Base-by-base conservation (phyloP, 2,113 vertebrate genomes). In the Tetrax tetrax region DNA sequence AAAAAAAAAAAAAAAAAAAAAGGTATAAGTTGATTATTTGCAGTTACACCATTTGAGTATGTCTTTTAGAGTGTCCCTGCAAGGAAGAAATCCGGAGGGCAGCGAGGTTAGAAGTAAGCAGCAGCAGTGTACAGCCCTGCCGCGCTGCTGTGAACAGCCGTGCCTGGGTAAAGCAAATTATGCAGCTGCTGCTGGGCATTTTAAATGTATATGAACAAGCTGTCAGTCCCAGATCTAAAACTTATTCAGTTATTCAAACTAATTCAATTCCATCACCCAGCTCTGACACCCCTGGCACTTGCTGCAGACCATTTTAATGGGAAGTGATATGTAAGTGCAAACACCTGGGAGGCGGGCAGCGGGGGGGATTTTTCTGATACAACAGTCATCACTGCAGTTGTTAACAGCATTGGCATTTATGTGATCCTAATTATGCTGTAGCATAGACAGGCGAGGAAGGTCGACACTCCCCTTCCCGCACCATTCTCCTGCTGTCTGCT, bases 231-330 rank as follows among this genome's bases (percentile, higher is more conserved):
- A 65, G 78, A 94, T 85, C 89, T 93, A 80, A 92, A 95, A 93
- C 84, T 96, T 93, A 91, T 79, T 96, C 90, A 88, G 94, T 88
- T 96, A 94, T 93, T 96, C 90, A 93, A 95, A 96, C 74, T 90
- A 96, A 96, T 93, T 95, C 85, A 88, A 59, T 96, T 95, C 87
- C 47, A 91, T 93, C 90, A 80, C 71, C 53, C 68, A 95, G 66
- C 59, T 91, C 82, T 93, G 90, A 95, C 84, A 94, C 81, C 38
- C 76, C 78, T 1, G 3, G 87, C 27, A 3, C 41, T 92, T 84
- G 93, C 89, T 87, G 71, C 59, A 72, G 85, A 90, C 93, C 68
- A 35, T 90, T 95, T 93, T 95, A 90, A 97, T 91, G 79, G 90
- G 64, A 82, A 90, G 82, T 51, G 82, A 96, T 94, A 47, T 25